Evolutionary conservation across 2,797 vertebrate species (phyloP).

Genomic region (Furcifer pardalis): DNA sequence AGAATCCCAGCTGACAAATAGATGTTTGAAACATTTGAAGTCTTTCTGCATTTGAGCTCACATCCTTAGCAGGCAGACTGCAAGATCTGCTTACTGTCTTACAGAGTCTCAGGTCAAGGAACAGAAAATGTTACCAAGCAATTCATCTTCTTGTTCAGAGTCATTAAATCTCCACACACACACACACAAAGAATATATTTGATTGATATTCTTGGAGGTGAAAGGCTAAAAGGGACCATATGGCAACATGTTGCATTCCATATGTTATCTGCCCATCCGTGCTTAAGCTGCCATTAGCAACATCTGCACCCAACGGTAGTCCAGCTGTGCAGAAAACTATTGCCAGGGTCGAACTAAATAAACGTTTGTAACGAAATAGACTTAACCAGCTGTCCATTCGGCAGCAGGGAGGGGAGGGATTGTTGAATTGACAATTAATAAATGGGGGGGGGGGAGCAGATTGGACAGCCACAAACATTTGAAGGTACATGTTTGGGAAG

Average conservation of each 20-base stretch:
- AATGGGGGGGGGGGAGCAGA: constrained; percentile 26
- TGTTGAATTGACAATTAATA: constrained; percentile 4
- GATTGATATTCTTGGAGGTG: constrained; percentile 74
- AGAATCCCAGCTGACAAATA: constrained; percentile 17
- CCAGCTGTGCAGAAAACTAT: constrained; percentile 70
- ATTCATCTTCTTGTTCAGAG: constrained; percentile 68
- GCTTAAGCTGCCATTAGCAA: constrained; percentile 73
- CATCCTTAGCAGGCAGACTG: constrained; percentile 34
- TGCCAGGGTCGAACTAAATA: constrained; percentile 45
- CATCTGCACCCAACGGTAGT: constrained; percentile 75
- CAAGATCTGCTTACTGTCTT: background rate
- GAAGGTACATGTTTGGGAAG: too few species aligned
- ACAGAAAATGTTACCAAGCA: constrained; percentile 59
- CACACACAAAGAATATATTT: constrained; percentile 70
- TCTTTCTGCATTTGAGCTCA: constrained; percentile 8
- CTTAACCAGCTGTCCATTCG: constrained; percentile 45
- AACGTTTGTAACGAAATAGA: background rate
- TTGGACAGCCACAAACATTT: background rate
- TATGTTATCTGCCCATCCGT: constrained; percentile 76
- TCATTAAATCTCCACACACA: constrained; percentile 71
- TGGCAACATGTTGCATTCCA: constrained; percentile 76
- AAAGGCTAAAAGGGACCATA: constrained; percentile 79
- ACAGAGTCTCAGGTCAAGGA: constrained; percentile 62
- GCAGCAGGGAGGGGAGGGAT: constrained; percentile 45
- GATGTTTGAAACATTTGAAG: background rate